A percentile compares a stretch with the other conserved stretches of the same genome.
Conservation (phyloP, 2,113 vertebrate species). For the Smithornis capensis region DNA sequence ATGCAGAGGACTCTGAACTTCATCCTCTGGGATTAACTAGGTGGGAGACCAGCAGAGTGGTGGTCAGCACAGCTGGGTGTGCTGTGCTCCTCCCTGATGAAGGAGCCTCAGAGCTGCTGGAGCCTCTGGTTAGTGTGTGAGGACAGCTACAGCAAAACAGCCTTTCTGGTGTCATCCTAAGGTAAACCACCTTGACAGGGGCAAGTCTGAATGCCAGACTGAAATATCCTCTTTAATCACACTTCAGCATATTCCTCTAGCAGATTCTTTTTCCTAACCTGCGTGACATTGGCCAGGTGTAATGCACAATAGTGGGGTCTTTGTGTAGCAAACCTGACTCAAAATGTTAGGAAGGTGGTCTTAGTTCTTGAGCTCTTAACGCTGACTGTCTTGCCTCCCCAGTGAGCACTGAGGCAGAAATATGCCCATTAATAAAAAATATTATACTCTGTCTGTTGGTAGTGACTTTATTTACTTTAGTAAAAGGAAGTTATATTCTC, state of each 20-base stretch:
- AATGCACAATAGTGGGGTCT: neutral
- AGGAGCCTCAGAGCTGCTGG: neutral
- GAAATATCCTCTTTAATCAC: neutral
- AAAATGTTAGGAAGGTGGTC: neutral
- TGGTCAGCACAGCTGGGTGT: neutral
- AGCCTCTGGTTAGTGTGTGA: neutral
- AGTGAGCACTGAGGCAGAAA: neutral
- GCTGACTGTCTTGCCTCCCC: neutral
- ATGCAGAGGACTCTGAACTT: neutral
- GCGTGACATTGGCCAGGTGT: neutral
- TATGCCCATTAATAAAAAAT: neutral
- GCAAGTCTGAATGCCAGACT: neutral
- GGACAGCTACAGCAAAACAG: neutral
- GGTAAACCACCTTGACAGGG: neutral
- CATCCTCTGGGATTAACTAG: neutral
- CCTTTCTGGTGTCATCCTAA: neutral
- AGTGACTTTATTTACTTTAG: slow-evolving; percentile 30
- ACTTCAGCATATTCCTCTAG: neutral
- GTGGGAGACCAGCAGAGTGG: neutral
- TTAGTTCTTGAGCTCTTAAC: neutral
- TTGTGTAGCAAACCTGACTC: neutral
- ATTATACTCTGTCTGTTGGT: neutral
- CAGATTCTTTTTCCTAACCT: neutral
- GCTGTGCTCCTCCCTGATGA: neutral
- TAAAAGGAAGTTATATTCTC: neutral